Percentiles rank a stretch among this genome's conserved stretches.
These are phyloP conservation scores for Malurus splendens DNA, from an alignment of 2,797 vertebrate genomes.

Conservation along the genomic window DNA sequence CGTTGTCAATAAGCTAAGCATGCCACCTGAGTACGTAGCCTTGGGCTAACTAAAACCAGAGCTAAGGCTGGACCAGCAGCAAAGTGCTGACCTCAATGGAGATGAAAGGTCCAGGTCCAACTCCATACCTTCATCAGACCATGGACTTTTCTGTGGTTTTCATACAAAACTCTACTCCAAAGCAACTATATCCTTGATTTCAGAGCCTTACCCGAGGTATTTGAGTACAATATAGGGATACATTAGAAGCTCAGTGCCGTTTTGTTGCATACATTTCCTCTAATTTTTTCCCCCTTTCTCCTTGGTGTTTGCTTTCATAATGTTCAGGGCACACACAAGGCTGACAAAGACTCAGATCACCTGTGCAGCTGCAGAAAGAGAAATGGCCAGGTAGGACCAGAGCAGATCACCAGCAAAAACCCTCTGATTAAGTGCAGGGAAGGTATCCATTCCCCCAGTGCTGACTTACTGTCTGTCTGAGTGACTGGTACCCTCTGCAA, in stretches of 20 bases:
- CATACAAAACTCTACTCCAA: neutral
- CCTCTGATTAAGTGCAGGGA: neutral
- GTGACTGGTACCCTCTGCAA: neutral
- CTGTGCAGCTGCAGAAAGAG: neutral
- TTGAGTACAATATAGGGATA: neutral
- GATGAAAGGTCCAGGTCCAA: neutral
- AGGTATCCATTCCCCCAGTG: neutral
- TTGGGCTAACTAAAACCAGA: neutral
- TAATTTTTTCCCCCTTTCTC: neutral
- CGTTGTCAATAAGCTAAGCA: neutral
- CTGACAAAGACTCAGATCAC: neutral
- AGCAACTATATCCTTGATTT: neutral
- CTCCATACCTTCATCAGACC: neutral
- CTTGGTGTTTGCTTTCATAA: neutral
- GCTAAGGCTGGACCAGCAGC: neutral
- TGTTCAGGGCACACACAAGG: neutral
- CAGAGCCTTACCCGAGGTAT: too few relatives aligned
- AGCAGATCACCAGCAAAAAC: neutral
- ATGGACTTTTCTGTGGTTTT: neutral
- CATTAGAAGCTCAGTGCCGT: neutral
- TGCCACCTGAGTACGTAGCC: neutral
- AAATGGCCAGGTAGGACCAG: neutral
- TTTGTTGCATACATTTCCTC: neutral
- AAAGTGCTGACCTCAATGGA: neutral
- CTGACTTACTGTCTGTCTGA: rapidly evolving